Conservation (phyloP, 2,113 vertebrate genomes). For the Dascyllus trimaculatus region DNA sequence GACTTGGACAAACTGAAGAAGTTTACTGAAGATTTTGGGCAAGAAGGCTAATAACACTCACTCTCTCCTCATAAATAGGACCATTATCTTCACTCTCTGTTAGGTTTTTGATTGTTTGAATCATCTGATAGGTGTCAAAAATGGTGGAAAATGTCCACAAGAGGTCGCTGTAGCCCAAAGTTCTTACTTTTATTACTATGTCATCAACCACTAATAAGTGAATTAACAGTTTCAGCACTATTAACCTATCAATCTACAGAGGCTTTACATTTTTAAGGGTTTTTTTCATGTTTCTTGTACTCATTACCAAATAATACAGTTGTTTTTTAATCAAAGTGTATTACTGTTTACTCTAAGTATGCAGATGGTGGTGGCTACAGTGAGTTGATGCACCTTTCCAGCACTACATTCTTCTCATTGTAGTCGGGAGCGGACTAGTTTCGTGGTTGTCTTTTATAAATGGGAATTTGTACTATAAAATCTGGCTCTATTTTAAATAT, state of each 20-base stretch:
- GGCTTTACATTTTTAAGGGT: conserved; percentile 29
- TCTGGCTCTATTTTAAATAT: neutral
- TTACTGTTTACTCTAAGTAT: neutral
- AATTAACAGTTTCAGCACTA: conserved; percentile 11
- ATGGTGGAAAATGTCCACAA: neutral
- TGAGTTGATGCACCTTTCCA: conserved; percentile 28
- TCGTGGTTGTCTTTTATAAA: conserved; percentile 1
- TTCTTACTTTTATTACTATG: neutral
- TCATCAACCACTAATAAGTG: neutral
- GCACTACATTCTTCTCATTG: conserved; percentile 33
- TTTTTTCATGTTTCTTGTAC: conserved; percentile 1
- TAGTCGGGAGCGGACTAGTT: neutral
- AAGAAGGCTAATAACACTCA: conserved; percentile 89
- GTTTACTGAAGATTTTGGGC: conserved; percentile 96
- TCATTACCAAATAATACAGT: neutral
- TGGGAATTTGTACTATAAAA: neutral
- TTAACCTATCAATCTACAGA: neutral
- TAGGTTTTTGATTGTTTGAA: neutral
- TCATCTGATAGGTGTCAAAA: neutral
- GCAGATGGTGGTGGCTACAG: neutral
- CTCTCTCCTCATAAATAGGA: neutral
- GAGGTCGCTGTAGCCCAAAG: neutral
- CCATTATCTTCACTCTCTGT: conserved; percentile 2
- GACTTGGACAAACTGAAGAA: conserved; percentile 93
- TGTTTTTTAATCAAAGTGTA: neutral